Conservation (phyloP, 2,797 vertebrate species). For the Myotis pilosus region DNA sequence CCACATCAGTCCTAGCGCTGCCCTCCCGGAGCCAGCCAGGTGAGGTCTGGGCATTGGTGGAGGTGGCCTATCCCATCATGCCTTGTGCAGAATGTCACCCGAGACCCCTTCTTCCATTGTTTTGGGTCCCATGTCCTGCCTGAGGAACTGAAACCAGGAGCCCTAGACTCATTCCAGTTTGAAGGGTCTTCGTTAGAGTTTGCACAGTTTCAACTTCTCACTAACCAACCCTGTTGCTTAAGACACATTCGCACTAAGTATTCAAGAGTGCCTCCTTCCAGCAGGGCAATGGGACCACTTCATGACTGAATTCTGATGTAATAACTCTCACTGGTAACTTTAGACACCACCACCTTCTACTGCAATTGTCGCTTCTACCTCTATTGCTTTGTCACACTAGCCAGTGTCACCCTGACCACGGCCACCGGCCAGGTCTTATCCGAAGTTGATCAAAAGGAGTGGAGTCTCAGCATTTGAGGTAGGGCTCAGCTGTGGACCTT, state of each 20-base stretch:
- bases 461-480: not conserved
- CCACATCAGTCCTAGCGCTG: not conserved
- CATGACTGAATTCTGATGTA: not conserved
- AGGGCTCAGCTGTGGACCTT: not conserved
- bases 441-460: not conserved
- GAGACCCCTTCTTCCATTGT: not conserved
- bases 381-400: not conserved
- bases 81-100: not conserved
- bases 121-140: not conserved
- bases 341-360: not conserved
- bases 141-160: not conserved
- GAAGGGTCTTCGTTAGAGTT: not conserved
- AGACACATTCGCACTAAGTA: not conserved
- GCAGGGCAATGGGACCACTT: not conserved
- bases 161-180: not conserved
- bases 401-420: not conserved
- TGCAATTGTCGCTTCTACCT: not conserved
- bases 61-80: fast-evolving
- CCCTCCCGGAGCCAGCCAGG: not conserved
- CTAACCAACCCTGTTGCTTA: not conserved
- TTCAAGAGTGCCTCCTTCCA: not conserved
- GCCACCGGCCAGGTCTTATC: not conserved
- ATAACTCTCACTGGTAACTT: not conserved
- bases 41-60: not conserved
- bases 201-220: not conserved